Percentiles rank a stretch among this genome's conserved stretches.
phyloP scores from a whole-genome alignment of 2,113 vertebrate species.

The Ariopsis seemanni region DNA sequence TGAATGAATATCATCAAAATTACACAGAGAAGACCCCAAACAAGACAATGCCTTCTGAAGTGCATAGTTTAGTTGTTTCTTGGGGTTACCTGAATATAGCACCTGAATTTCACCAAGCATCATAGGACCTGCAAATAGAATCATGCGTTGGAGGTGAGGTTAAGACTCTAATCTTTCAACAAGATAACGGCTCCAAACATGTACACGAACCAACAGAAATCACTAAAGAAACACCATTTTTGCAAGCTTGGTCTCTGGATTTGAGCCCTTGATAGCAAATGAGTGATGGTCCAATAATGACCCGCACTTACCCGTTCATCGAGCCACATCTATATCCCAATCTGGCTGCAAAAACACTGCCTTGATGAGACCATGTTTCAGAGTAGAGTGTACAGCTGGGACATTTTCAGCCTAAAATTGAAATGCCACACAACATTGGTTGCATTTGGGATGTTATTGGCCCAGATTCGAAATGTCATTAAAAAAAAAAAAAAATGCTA shows the following conservation, averaged over 20 bases:
- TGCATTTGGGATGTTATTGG: slow-evolving; percentile 26
- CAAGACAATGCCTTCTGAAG: neutral
- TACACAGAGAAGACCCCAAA: neutral
- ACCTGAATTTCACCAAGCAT: neutral
- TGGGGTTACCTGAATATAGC: too few species aligned
- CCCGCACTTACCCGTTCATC: slow-evolving; percentile 6
- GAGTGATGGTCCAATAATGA: slow-evolving; percentile 18
- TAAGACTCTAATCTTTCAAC: neutral
- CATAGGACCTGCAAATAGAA: neutral
- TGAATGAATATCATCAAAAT: neutral
- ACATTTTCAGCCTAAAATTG: slow-evolving; percentile 26
- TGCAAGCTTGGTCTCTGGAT: neutral
- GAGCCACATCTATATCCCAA: neutral
- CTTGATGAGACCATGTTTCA: neutral
- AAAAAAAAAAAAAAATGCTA: neutral
- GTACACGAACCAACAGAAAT: neutral
- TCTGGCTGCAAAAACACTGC: slow-evolving; percentile 5
- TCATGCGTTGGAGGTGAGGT: neutral
- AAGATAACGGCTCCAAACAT: neutral
- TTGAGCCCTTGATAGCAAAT: neutral
- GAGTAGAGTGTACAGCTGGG: slow-evolving; percentile 32
- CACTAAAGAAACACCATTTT: neutral
- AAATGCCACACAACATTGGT: slow-evolving; percentile 30
- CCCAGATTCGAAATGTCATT: slow-evolving; percentile 24
- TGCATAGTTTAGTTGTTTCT: neutral